Conservation (phyloP, 2,113 vertebrate genomes). For the Perca schrenkii region DNA sequence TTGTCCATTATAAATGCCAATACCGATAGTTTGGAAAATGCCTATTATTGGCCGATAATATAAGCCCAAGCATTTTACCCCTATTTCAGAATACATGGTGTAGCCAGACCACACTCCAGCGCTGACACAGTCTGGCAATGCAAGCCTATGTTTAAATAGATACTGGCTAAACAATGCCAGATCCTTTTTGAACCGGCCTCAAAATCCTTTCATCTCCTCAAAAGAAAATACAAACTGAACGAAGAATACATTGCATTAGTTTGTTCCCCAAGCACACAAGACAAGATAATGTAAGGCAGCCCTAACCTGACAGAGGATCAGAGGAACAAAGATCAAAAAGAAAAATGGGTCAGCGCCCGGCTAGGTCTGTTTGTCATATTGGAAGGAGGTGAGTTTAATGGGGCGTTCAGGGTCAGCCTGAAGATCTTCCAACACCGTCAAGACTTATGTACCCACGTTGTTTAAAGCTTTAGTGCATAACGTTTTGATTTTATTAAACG, state of each 20-base stretch:
- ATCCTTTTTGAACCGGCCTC: background rate
- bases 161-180: background rate
- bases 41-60: too few relatives aligned
- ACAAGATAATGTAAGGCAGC: too few relatives aligned
- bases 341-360: background rate
- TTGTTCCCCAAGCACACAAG: background rate
- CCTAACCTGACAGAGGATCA: background rate
- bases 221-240: background rate
- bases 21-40: too few relatives aligned
- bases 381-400: background rate
- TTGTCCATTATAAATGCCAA: too few relatives aligned
- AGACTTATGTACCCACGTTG: background rate
- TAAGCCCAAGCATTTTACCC: too few relatives aligned
- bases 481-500: too few relatives aligned
- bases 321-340: constrained; percentile 1
- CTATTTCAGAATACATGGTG: too few relatives aligned
- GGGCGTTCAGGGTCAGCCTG: background rate
- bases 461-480: background rate
- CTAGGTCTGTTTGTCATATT: background rate
- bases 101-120: too few relatives aligned
- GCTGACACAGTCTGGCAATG: too few relatives aligned
- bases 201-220: background rate
- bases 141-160: background rate
- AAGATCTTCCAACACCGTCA: background rate
- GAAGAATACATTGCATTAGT: background rate